Percentiles rank a stretch among this genome's conserved stretches.
Evolutionary conservation across 2,113 vertebrate species (phyloP).

Genomic region (Neofelis nebulosa): DNA sequence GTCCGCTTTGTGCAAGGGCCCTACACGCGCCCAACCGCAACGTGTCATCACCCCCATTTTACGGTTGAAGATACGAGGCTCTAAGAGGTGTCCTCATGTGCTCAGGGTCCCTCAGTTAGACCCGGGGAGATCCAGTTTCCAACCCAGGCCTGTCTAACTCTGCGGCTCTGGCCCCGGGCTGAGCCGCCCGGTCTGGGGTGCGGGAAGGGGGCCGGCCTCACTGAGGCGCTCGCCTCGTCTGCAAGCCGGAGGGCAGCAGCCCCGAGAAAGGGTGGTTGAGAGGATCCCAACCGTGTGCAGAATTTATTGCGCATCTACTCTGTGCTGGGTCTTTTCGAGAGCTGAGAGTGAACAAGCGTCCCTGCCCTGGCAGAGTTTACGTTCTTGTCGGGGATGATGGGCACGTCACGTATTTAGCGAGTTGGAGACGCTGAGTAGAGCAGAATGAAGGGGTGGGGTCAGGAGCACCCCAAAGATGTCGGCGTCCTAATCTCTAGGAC

Average conservation of each 20-base stretch:
- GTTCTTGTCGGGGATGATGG: accelerated
- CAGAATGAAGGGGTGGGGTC: neutral
- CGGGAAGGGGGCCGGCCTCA: neutral
- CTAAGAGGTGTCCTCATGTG: neutral
- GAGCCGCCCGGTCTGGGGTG: neutral
- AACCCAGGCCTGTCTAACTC: neutral
- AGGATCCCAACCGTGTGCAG: accelerated
- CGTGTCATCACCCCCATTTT: neutral
- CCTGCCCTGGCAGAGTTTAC: neutral
- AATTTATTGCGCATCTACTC: accelerated
- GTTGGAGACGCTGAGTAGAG: neutral
- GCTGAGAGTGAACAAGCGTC: neutral
- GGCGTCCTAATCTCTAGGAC: accelerated
- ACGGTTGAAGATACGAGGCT: neutral
- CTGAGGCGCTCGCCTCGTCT: neutral
- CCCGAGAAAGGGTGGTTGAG: neutral
- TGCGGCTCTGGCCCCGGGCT: too few species aligned
- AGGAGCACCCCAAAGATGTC: neutral
- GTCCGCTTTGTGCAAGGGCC: neutral
- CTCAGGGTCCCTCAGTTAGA: neutral
- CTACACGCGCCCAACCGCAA: accelerated
- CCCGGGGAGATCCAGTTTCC: accelerated
- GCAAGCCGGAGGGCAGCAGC: accelerated
- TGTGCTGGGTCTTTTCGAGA: neutral
- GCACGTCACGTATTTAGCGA: neutral